A percentile compares a stretch with the other conserved stretches of the same genome.
Evolutionary conservation across 2,797 vertebrate genomes (phyloP).

Genomic region (Brotogeris chrysoptera): DNA sequence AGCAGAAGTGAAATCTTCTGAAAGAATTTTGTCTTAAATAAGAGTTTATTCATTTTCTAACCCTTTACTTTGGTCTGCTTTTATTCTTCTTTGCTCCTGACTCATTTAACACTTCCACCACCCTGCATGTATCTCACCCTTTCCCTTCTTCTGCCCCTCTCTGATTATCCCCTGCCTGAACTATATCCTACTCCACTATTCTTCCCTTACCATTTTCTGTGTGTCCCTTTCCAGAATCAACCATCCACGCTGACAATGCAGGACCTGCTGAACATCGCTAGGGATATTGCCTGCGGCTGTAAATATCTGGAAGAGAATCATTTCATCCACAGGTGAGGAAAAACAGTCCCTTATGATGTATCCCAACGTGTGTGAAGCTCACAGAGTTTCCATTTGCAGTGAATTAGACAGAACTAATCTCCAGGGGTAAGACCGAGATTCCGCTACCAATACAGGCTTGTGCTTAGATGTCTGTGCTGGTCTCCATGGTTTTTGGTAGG

Average conservation of each 20-base stretch:
- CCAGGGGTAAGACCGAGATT: background rate
- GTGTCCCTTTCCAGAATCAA: conserved; percentile 78
- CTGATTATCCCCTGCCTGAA: background rate
- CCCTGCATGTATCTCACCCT: background rate
- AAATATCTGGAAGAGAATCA: conserved; percentile 93
- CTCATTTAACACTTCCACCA: background rate
- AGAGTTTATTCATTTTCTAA: background rate
- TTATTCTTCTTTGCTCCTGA: background rate
- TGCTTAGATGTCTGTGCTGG: background rate
- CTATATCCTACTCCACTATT: background rate
- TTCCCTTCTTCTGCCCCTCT: background rate
- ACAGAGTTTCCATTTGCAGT: background rate
- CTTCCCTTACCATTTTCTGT: background rate
- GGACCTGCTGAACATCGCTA: conserved; percentile 89
- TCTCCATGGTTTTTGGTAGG: background rate
- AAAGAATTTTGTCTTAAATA: background rate
- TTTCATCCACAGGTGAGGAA: conserved; percentile 84
- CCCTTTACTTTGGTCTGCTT: background rate
- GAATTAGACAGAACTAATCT: background rate
- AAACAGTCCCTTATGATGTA: background rate
- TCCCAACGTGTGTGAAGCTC: background rate
- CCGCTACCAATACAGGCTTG: background rate
- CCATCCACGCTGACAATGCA: conserved; percentile 83
- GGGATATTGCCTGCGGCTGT: conserved; percentile 91
- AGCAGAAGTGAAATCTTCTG: background rate